Evolutionary conservation across 35 echinoderm and acorn worm species (phyloP), one percentile per base, ranked within the genome.

Genomic region (Lytechinus variegatus): DNA sequence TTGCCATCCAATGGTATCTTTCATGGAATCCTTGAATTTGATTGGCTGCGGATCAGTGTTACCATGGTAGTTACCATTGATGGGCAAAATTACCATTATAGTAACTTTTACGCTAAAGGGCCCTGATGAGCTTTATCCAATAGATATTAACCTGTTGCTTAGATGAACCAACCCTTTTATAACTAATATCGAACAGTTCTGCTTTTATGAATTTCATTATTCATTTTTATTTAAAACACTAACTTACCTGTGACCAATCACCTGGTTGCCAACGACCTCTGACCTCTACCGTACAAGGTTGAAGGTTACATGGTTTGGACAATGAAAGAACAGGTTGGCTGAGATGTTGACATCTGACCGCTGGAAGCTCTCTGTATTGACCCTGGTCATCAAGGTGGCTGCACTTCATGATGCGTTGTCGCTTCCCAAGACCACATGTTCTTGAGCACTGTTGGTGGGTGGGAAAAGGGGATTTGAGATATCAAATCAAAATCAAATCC

Each of bases 361-460:
- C 98, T 8, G 97, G 96, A 86, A 97, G 87, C 72, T 98, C 96
- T 56, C 95, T 86, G 93, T 98, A 99, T 95, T 99, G 98, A 21
- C 98, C 98, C 12, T 96, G 95, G 52, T 95, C 94, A 58, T 99
- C 97, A 9, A 99, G 61, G 86, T 97, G 95, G 56, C 98, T 99
- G 72, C 98, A 99, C 28, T 97, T 98, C 86, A 99, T 95, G 52
- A 97, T 93, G 11, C 98, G 95, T 13, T 79, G 95, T 3, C 96
- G 94, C 13, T 97, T 96, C 1, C 98, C 98, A 56, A 95, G 60
- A 52, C 97, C 98, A 95, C 98, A 99, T 5, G 98, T 97, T 71
- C 87, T 90, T 27, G 98, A 98, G 94, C 98, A 99, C 98, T 99
- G 94, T 79, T 71, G 19, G 14, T 79, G 19, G 14, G 21, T 79